Evolutionary conservation across 2,888 invertebrate species (phyloP).

Genomic region (Deilephila elpenor): DNA sequence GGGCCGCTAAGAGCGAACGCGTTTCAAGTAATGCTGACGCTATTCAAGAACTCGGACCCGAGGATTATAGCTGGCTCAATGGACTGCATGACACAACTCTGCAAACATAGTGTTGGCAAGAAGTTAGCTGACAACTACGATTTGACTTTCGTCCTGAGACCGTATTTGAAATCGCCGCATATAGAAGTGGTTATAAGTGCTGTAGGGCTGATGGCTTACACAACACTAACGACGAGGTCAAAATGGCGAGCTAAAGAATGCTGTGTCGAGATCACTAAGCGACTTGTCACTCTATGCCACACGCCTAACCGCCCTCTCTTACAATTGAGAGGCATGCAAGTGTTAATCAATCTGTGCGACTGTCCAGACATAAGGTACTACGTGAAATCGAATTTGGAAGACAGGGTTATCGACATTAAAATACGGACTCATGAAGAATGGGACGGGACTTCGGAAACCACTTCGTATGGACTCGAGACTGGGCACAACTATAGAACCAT

Average conservation of each 20-base stretch:
- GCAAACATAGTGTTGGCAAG: conserved; percentile 70
- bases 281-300: conserved; percentile 56
- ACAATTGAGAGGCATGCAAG: conserved; percentile 66
- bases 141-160: conserved; percentile 55
- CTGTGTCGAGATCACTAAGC: conserved; percentile 55
- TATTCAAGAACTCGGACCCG: conserved; percentile 58
- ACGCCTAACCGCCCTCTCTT: conserved; percentile 60
- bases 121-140: conserved; percentile 69
- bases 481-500: conserved; percentile 73
- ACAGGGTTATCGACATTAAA: conserved; percentile 49
- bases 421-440: conserved; percentile 68
- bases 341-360: conserved; percentile 73
- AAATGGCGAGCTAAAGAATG: conserved; percentile 76
- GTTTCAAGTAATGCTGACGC: conserved; percentile 64
- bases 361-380: conserved; percentile 69
- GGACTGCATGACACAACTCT: conserved; percentile 71
- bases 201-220: conserved; percentile 63
- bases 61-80: conserved; percentile 64
- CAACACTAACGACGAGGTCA: conserved; percentile 68
- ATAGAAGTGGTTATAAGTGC: conserved; percentile 64
- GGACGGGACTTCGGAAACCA: conserved; percentile 68
- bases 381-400: conserved; percentile 60
- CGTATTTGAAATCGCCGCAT: conserved; percentile 48
- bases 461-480: conserved; percentile 60
- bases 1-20: conserved; percentile 67